These are phyloP conservation scores for Mormyrus proboscirostris DNA, from an alignment of 2,797 vertebrate species.

Conservation along the genomic window DNA sequence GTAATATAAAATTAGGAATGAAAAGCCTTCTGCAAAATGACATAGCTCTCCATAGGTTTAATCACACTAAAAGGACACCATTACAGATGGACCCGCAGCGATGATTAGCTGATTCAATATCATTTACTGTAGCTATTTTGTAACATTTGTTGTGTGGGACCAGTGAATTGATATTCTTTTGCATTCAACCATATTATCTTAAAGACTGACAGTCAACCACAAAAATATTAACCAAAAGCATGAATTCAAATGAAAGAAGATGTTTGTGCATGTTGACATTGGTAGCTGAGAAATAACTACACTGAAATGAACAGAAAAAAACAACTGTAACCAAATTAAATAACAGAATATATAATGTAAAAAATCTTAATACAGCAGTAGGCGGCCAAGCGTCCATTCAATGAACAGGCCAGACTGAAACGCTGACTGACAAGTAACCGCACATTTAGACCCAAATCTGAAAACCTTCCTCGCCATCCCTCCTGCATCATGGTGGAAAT, in stretches of 20 bases:
- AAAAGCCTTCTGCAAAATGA: neutral
- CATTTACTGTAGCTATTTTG: neutral
- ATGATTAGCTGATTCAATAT: neutral
- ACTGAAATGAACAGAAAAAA: neutral
- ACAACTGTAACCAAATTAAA: neutral
- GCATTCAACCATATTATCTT: neutral
- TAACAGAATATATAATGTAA: neutral
- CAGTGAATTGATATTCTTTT: neutral
- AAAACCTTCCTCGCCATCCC: neutral
- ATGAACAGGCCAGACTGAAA: neutral
- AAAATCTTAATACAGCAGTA: neutral
- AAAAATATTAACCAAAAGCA: neutral
- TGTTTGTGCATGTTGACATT: neutral
- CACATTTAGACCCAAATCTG: neutral
- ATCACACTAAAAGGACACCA: neutral
- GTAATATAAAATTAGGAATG: neutral
- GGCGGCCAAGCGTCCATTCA: neutral
- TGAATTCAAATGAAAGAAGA: neutral
- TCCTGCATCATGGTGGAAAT: neutral
- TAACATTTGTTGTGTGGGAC: neutral
- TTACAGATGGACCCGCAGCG: neutral
- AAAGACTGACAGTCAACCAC: neutral
- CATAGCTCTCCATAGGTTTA: neutral
- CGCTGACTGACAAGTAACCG: neutral
- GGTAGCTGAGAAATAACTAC: neutral